Base-by-base conservation (phyloP, 2,888 invertebrate genomes). In the Leucozona laternaria region DNA sequence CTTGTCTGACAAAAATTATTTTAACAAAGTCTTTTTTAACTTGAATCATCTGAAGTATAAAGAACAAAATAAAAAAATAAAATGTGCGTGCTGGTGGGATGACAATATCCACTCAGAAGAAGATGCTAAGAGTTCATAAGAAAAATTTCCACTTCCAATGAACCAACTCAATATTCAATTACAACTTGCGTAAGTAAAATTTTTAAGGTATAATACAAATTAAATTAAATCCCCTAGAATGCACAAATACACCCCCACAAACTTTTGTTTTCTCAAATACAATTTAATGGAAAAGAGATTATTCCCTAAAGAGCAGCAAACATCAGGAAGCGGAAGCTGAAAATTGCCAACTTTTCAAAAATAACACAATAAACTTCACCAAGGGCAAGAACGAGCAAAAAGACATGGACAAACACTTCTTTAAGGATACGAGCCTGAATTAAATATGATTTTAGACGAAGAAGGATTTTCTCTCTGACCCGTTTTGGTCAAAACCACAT, bases 151-250 rank as follows among this genome's bases (percentile, higher is more conserved):
- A 20, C 50, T 40, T 55, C 20, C 28, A 7, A 72, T 71, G 53
- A 72, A 25, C 55, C 40, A 48, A 76, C 45, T 70, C 55, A 70
- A 70, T 53, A 82, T 68, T 78, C 68, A 78, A 68, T 82, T 82
- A 78, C 72, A 78, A 55, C 34, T 68, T 82, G 22, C 22, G 6
- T 8, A 53, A 50, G 43, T 31, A 13, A 60, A 79, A 60, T 68
- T 50, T 43, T 15, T 43, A 20, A 34, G 28, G 20, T 50, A n/a
- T n/a, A 57, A 68, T 60, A 40, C 4, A 34, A 75, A 81, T 50
- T 50, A 34, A 76, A 31, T 66, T 66, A 68, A 15, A 37, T 48
- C 28, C 28, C 10, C n/a, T 62, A 2, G 43, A 50, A 53, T 53
- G 66, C 66, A 50, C 31, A 20, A 2, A 34, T 17, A 53, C 13